A percentile compares a stretch with the other conserved stretches of the same genome.
Conservation (phyloP, 2,113 vertebrate species). For the Anthoscopus minutus region DNA sequence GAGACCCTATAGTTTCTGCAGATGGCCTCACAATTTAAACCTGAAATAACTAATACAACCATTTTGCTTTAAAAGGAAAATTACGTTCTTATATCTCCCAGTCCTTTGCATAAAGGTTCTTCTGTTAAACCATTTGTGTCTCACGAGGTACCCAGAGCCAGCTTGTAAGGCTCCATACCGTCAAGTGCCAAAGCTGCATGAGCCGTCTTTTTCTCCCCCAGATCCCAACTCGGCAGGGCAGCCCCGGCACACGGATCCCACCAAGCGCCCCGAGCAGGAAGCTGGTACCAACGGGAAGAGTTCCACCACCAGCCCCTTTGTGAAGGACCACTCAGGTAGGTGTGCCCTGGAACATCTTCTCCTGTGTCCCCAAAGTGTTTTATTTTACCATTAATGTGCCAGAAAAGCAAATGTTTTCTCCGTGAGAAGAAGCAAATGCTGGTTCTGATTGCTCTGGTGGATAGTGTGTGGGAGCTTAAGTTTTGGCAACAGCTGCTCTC, state of each 20-base stretch:
- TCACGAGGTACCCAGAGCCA: conserved; percentile 24
- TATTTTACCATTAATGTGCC: background rate
- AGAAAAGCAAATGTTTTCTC: background rate
- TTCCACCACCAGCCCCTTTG: conserved; percentile 78
- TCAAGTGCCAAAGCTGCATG: conserved; percentile 27
- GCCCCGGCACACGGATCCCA: conserved; percentile 81
- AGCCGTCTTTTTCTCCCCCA: conserved; percentile 65
- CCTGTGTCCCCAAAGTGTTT: background rate
- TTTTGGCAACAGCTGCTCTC: background rate
- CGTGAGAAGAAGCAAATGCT: background rate
- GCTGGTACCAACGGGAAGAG: conserved; percentile 82
- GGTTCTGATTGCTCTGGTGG: background rate
- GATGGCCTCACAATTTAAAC: conserved; percentile 74
- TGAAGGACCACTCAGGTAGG: conserved; percentile 79
- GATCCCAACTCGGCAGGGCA: conserved; percentile 84
- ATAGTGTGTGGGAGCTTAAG: background rate
- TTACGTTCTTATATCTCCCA: conserved; percentile 48
- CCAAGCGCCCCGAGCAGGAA: conserved; percentile 81
- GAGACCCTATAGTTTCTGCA: conserved; percentile 75
- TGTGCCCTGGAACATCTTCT: background rate
- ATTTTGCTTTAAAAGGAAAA: conserved; percentile 65
- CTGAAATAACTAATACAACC: conserved; percentile 67
- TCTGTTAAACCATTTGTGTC: conserved; percentile 59
- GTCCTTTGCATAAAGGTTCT: conserved; percentile 64
- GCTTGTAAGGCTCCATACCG: conserved; percentile 2